A percentile compares a stretch with the other conserved stretches of the same genome.
phyloP scores from a whole-genome alignment of 1,140 invertebrate genomes.

The Oscheius sp. region DNA sequence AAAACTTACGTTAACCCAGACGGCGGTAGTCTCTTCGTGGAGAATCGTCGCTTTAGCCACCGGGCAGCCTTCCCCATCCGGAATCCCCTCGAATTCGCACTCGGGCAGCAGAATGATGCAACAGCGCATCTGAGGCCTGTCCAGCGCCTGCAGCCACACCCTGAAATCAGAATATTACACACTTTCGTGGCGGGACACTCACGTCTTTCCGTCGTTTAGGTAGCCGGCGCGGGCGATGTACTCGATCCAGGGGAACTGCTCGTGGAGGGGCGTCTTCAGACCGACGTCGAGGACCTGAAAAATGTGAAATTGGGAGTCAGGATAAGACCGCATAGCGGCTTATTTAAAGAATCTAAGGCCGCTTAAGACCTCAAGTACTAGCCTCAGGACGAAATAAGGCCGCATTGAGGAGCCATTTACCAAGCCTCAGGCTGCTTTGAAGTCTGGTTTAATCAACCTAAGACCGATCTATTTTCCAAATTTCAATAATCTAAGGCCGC shows the following conservation, averaged over 20 bases:
- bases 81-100: constrained; percentile 7
- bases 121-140: constrained; percentile 78
- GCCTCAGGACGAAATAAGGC: too few species aligned
- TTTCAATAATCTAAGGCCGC: too few species aligned
- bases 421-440: too few species aligned
- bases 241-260: constrained; percentile 84
- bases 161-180: constrained; percentile 65
- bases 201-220: constrained; percentile 83
- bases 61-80: background rate
- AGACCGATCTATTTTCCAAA: too few species aligned
- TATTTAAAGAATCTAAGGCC: too few species aligned
- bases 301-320: too few species aligned
- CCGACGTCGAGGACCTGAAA: constrained; percentile 66
- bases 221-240: constrained; percentile 89
- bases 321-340: too few species aligned
- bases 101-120: constrained; percentile 67
- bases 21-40: background rate
- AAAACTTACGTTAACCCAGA: constrained; percentile 34
- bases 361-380: too few species aligned
- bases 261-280: constrained; percentile 71
- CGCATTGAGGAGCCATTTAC: too few species aligned
- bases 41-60: background rate
- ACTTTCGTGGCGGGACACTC: constrained; percentile 28
- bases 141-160: constrained; percentile 82
- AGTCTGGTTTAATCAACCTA: too few species aligned